phyloP scores from a whole-genome alignment of 2,797 vertebrate genomes.

The Phalanger gymnotis region DNA sequence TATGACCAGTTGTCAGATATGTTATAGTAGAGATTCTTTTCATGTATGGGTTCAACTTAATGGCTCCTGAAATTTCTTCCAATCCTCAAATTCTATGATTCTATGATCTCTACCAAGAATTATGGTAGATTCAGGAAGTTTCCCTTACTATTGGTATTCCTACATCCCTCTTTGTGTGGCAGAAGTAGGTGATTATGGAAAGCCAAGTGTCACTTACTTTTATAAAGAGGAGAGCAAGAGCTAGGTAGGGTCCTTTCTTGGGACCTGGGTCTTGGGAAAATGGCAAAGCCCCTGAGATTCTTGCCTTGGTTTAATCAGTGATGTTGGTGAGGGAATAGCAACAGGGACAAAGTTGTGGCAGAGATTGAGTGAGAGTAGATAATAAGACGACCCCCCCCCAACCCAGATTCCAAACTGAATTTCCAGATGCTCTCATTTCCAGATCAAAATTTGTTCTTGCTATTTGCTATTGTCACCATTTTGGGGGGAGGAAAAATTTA shows the following conservation, averaged over 20 bases:
- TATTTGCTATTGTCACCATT: not conserved
- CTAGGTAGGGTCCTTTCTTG: not conserved
- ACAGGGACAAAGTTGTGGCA: not conserved
- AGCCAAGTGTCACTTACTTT: not conserved
- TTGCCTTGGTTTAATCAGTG: not conserved
- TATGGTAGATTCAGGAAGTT: not conserved
- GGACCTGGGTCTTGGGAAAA: fast-evolving
- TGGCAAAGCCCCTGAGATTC: not conserved
- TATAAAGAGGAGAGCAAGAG: not conserved
- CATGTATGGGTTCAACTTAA: not conserved
- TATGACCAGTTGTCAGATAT: not conserved
- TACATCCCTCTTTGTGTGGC: not conserved
- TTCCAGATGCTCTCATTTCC: not conserved
- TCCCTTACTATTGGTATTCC: not conserved
- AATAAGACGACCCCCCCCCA: not conserved
- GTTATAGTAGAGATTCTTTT: not conserved
- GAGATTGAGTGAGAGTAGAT: not conserved
- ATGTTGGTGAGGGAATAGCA: not conserved
- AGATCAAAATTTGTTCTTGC: not conserved
- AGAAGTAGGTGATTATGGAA: not conserved
- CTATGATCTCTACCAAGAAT: not conserved
- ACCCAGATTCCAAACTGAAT: not conserved
- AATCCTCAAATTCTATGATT: not conserved
- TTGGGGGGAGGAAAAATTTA: not conserved
- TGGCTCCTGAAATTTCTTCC: not conserved